A percentile compares a stretch with the other conserved stretches of the same genome.
Evolutionary conservation across 92 coral and sea anemone genomes (phyloP).

Genomic region (Epizoanthus ramosus): DNA sequence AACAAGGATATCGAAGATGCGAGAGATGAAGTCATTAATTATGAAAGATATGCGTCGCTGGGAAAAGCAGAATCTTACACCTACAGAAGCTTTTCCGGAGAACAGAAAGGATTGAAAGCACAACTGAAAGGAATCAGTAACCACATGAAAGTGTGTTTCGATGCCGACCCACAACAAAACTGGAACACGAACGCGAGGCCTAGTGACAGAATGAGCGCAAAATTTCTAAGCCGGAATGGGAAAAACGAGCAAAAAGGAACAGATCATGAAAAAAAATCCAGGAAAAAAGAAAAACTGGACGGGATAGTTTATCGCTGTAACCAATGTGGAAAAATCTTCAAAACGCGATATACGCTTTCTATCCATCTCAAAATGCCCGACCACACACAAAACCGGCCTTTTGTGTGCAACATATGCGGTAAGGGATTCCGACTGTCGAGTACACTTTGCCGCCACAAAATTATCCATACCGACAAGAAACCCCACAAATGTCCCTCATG

Average conservation of each 20-base stretch:
- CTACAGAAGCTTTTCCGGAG: constrained; percentile 37
- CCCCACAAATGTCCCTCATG: constrained; percentile 95
- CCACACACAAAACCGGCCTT: constrained; percentile 92
- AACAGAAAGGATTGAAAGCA: not conserved
- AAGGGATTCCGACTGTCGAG: constrained; percentile 99
- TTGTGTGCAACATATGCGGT: constrained; percentile 97
- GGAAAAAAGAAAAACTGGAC: constrained; percentile 63
- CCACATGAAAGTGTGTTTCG: not conserved
- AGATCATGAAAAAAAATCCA: constrained; percentile 44
- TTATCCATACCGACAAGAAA: constrained; percentile 96
- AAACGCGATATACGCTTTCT: constrained; percentile 92
- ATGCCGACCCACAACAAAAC: not conserved
- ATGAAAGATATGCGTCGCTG: constrained; percentile 86
- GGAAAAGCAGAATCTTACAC: constrained; percentile 26
- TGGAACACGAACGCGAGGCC: constrained; percentile 9
- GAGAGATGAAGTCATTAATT: constrained; percentile 93
- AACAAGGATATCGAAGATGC: constrained; percentile 65
- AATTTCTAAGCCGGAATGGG: constrained; percentile 6
- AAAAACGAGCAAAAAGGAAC: constrained; percentile 47
- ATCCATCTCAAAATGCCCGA: constrained; percentile 98
- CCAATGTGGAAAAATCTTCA: constrained; percentile 96
- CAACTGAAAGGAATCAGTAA: not conserved
- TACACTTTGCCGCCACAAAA: constrained; percentile 95
- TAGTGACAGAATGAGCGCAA: constrained; percentile 2
- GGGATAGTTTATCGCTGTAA: constrained; percentile 80